Percentiles rank a stretch among this genome's conserved stretches.
phyloP scores from a whole-genome alignment of 2,888 invertebrate genomes.

The Graphium colonna region DNA sequence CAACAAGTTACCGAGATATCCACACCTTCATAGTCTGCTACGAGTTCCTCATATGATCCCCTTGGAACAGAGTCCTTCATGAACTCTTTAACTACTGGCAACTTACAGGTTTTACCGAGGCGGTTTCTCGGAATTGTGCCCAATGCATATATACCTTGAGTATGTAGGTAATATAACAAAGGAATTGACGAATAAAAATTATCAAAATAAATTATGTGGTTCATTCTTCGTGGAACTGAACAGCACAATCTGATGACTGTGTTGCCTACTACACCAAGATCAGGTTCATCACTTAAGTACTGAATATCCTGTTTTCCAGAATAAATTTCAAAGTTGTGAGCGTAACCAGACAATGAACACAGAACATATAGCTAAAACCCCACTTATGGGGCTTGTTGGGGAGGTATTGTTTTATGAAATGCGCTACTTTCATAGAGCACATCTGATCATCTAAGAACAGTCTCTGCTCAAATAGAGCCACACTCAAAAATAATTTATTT shows the following conservation, averaged over 20 bases:
- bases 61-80: constrained; percentile 12
- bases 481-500: constrained; percentile 4
- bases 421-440: constrained; percentile 26
- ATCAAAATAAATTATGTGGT: constrained; percentile 19
- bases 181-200: constrained; percentile 14
- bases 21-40: constrained; percentile 9
- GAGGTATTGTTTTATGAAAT: constrained; percentile 31
- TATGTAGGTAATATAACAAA: constrained; percentile 15
- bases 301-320: constrained; percentile 22
- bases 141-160: constrained; percentile 20
- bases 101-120: constrained; percentile 18
- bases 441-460: constrained; percentile 32
- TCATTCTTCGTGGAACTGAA: constrained; percentile 9
- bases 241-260: constrained; percentile 9
- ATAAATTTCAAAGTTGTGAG: constrained; percentile 28
- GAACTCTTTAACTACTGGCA: constrained; percentile 16
- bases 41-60: constrained; percentile 14
- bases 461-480: constrained; percentile 23
- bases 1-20: constrained; percentile 15
- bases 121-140: constrained; percentile 29
- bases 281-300: too few relatives aligned
- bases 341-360: constrained; percentile 24
- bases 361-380: constrained; percentile 29
- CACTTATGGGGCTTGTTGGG: constrained; percentile 29
- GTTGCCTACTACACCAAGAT: constrained; percentile 9